A percentile compares a stretch with the other conserved stretches of the same genome.
These are phyloP conservation scores for Andricus quercusramuli DNA, from an alignment of 2,888 invertebrate species.

Conservation along the genomic window DNA sequence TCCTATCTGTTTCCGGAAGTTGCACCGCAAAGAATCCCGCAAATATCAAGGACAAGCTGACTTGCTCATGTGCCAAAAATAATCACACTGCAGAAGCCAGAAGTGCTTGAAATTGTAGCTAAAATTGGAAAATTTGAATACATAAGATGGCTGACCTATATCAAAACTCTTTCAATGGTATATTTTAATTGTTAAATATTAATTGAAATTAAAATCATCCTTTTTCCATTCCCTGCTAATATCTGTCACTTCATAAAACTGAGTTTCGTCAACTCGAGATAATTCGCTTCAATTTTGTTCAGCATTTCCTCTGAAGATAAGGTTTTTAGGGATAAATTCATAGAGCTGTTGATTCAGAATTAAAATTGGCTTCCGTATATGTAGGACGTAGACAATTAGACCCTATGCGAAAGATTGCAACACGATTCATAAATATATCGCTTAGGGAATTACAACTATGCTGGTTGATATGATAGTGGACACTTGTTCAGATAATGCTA, in stretches of 20 bases:
- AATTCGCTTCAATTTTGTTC: background rate
- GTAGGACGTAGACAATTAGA: no score
- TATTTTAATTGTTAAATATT: no score
- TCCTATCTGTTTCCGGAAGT: constrained; percentile 37
- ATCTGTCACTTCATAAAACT: background rate
- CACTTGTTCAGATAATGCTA: background rate
- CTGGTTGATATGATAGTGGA: background rate
- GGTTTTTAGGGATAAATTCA: background rate
- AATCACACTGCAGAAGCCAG: background rate
- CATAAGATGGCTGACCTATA: background rate
- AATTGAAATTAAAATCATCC: background rate
- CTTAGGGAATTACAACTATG: background rate
- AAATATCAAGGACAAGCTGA: constrained; percentile 30
- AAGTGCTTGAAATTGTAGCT: background rate
- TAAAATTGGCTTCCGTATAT: background rate
- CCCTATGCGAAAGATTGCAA: background rate
- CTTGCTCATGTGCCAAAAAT: background rate
- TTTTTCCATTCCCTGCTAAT: background rate
- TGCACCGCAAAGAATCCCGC: constrained; percentile 25
- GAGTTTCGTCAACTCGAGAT: background rate
- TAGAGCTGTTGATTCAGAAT: background rate
- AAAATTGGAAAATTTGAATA: background rate
- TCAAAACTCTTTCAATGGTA: no score
- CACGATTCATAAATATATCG: background rate
- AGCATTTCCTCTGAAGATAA: background rate